phyloP scores from a whole-genome alignment of 2,113 vertebrate species.

The Misgurnus anguillicaudatus region DNA sequence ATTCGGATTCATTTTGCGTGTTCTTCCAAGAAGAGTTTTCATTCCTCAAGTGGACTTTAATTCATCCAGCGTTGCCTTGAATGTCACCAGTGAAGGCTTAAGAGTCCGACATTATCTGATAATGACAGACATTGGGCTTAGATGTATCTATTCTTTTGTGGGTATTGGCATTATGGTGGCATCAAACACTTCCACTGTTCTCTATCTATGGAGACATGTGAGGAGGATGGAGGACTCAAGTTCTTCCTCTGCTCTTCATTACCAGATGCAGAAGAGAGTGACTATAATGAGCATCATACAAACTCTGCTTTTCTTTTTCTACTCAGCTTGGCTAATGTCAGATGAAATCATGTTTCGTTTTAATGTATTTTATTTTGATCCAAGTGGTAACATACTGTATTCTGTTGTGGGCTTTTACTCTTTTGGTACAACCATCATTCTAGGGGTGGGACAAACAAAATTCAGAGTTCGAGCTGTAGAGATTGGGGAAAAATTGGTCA shows the following conservation, averaged over 20 bases:
- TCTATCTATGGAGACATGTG: slow-evolving; percentile 57
- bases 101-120: neutral
- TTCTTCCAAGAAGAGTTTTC: neutral
- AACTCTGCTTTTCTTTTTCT: neutral
- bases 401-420: slow-evolving; percentile 28
- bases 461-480: neutral
- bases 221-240: slow-evolving; percentile 32
- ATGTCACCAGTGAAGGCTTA: neutral
- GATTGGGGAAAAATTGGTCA: neutral
- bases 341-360: neutral
- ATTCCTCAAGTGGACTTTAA: neutral
- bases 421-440: slow-evolving; percentile 26
- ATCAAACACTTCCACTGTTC: too few relatives aligned
- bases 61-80: neutral
- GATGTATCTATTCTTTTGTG: too few relatives aligned
- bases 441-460: slow-evolving; percentile 27
- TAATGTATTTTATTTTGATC: neutral
- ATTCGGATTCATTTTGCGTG: neutral
- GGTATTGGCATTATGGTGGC: too few relatives aligned
- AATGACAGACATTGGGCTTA: neutral
- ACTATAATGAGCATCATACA: too few relatives aligned
- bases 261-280: neutral
- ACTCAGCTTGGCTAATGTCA: neutral
- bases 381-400: neutral
- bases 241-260: slow-evolving; percentile 29